Evolutionary conservation across 1,140 invertebrate species (phyloP).

Genomic region (Chrysomallon squamiferum): DNA sequence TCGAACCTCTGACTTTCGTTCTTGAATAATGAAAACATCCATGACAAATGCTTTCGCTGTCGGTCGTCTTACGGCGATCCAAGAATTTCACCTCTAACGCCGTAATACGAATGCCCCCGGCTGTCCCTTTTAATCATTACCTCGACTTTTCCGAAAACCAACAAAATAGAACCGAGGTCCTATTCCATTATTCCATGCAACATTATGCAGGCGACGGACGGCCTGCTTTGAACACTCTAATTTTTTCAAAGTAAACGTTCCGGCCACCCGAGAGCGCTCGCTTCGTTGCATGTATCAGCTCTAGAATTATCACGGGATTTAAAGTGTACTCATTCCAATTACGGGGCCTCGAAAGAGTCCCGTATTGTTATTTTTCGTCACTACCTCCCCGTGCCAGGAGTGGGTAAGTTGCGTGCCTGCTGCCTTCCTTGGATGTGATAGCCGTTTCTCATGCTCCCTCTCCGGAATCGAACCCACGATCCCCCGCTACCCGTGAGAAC

Average conservation of each 20-base stretch:
- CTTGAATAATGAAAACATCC: slow-evolving; percentile 84
- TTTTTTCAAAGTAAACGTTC: slow-evolving; percentile 79
- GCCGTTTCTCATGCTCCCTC: slow-evolving; percentile 89
- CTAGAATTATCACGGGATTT: too few relatives aligned
- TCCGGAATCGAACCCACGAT: slow-evolving; percentile 69
- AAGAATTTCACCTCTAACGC: slow-evolving; percentile 67
- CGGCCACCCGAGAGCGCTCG: slow-evolving; percentile 62
- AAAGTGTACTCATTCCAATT: slow-evolving; percentile 90
- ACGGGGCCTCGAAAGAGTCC: slow-evolving; percentile 78
- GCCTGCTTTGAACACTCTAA: slow-evolving; percentile 84
- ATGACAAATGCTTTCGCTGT: slow-evolving; percentile 81
- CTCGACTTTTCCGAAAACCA: slow-evolving; percentile 65
- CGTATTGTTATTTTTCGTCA: slow-evolving; percentile 90
- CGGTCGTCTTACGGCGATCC: slow-evolving; percentile 79
- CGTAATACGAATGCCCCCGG: slow-evolving; percentile 61
- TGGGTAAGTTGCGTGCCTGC: slow-evolving; percentile 89
- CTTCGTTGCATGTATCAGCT: slow-evolving; percentile 62
- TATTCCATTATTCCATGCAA: slow-evolving; percentile 85
- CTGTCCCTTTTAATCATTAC: slow-evolving; percentile 74
- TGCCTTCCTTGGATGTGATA: slow-evolving; percentile 90
- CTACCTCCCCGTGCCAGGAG: slow-evolving; percentile 77
- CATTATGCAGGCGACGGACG: slow-evolving; percentile 74
- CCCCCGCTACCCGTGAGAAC: slow-evolving; percentile 79
- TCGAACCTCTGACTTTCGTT: slow-evolving; percentile 76
- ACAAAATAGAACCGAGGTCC: slow-evolving; percentile 78